Evolutionary conservation across 1,140 invertebrate genomes (phyloP).

Genomic region (Eurytemora carolleeae): DNA sequence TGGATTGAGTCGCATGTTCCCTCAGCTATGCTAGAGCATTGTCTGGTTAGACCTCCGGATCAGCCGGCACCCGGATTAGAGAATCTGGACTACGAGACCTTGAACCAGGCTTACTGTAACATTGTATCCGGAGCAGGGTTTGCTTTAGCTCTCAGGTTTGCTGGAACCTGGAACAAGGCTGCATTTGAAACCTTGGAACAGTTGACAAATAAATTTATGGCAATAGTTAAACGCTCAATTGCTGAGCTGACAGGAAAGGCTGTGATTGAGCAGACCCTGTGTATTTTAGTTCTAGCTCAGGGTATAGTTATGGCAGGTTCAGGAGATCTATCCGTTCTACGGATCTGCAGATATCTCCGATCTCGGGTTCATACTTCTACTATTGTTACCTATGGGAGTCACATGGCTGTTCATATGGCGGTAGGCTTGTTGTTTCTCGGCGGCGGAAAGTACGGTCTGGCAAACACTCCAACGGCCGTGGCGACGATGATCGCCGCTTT

Average conservation of each 20-base stretch:
- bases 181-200: slow-evolving; percentile 53
- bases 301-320: slow-evolving; percentile 79
- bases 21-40: slow-evolving; percentile 43
- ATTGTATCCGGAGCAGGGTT: slow-evolving; percentile 83
- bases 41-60: slow-evolving; percentile 43
- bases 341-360: slow-evolving; percentile 60
- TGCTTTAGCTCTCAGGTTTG: slow-evolving; percentile 77
- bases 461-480: slow-evolving; percentile 56
- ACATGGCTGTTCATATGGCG: slow-evolving; percentile 84
- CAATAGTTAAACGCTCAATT: slow-evolving; percentile 24
- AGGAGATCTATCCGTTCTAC: slow-evolving; percentile 64
- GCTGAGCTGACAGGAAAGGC: slow-evolving; percentile 69
- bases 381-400: slow-evolving; percentile 59
- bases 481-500: slow-evolving; percentile 75
- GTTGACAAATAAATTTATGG: slow-evolving; percentile 31
- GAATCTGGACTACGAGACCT: slow-evolving; percentile 74
- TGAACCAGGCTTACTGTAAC: slow-evolving; percentile 91
- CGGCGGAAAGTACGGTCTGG: slow-evolving; percentile 69
- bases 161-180: slow-evolving; percentile 62
- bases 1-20: slow-evolving; percentile 75
- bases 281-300: slow-evolving; percentile 56
- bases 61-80: slow-evolving; percentile 26
- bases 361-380: slow-evolving; percentile 32
- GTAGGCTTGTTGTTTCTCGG: slow-evolving; percentile 78
- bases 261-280: slow-evolving; percentile 70